Conservation (phyloP, 2,797 vertebrate species). For the Eulemur coronatus region DNA sequence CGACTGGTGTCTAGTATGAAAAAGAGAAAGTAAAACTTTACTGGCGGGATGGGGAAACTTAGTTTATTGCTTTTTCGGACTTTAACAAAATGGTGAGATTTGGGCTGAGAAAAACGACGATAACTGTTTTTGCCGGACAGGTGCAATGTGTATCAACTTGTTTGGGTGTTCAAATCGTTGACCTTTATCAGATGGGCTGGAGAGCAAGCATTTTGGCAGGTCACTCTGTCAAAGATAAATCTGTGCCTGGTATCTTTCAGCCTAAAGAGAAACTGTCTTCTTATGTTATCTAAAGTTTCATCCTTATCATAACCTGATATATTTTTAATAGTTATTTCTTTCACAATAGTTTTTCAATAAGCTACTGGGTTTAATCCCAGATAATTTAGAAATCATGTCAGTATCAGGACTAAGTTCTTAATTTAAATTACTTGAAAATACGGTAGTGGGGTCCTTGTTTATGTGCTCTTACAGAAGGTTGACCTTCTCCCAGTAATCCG, state of each 20-base stretch:
- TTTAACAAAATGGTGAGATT: not conserved
- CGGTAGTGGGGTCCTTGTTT: not conserved
- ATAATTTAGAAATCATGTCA: not conserved
- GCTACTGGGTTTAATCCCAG: conserved; percentile 10
- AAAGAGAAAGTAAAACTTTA: not conserved
- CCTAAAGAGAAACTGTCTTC: conserved; percentile 58
- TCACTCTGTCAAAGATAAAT: conserved; percentile 80
- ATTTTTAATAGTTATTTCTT: conserved; percentile 39
- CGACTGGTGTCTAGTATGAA: not conserved
- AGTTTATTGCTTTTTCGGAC: conserved; percentile 3
- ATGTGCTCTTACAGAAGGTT: not conserved
- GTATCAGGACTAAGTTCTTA: not conserved
- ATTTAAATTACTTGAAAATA: not conserved
- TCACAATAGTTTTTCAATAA: conserved; percentile 43
- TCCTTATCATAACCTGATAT: conserved; percentile 33
- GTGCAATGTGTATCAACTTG: conserved; percentile 59
- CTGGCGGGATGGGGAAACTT: not conserved
- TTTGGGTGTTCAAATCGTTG: conserved; percentile 68
- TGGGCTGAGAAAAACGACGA: not conserved
- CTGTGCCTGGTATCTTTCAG: conserved; percentile 56
- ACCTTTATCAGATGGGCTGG: conserved; percentile 86
- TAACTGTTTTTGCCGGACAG: conserved; percentile 52
- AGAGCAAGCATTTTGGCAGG: conserved; percentile 58
- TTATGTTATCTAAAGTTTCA: conserved; percentile 28
- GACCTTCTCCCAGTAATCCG: not conserved